Evolutionary conservation across 2,797 vertebrate genomes (phyloP), one percentile per base, ranked within the genome.

Genomic region (Pteropus rufus): DNA sequence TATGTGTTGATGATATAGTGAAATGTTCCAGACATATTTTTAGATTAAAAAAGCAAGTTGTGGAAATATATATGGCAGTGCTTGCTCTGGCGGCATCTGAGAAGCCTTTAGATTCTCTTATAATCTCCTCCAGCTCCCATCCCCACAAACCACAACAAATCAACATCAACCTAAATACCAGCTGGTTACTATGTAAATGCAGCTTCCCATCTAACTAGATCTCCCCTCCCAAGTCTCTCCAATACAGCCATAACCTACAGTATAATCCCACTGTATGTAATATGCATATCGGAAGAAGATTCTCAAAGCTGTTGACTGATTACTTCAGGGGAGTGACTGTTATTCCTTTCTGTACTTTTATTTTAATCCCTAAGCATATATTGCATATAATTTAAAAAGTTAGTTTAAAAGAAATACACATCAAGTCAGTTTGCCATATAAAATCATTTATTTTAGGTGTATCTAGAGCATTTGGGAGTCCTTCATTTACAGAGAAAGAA

Each of bases 341-440:
- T 49, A 67, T 54, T 36, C 7, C 23, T 36, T 93, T 91, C 34
- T 44, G 15, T 82, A 70, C 14, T 92, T 97, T 82, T 23, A 84
- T 91, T 95, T 94, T 89, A 94, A 89, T 44, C 65, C 65, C 70
- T 58, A 92, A 26, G 65, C 16, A 82, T 84, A 52, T 85, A 62
- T 31, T 70, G 34, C 36, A 87, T 83, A 21, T 23, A 81, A 91
- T 89, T 94, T 12, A 3, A 72, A 89, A 91, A 89, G 73, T 79
- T 82, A 89, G 62, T 79, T 95, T 92, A 84, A 92, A 93, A 77
- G 82, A 44, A 95, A 87, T 81, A 90, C 29, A 52, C 26, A 39
- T 39, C 56, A 16, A 87, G 14, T 44, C 29, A 73, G 10, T 46
- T 87, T 76, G 41, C 7, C 70, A 65, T 34, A n/a, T 77, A 49